Conservation (phyloP, 2,888 invertebrate species). For the Euclidia mi region DNA sequence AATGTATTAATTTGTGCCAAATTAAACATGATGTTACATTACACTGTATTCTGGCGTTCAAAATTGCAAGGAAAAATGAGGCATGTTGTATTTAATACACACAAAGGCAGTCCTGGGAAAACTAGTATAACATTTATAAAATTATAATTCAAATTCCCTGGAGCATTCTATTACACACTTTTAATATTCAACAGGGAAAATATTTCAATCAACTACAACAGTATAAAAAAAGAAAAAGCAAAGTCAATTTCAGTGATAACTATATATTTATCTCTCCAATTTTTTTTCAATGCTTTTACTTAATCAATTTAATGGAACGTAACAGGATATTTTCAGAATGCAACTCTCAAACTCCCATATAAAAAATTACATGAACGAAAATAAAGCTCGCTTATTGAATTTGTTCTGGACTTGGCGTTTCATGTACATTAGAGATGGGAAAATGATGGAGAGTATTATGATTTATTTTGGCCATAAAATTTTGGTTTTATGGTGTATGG, state of each 20-base stretch:
- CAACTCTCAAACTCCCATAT: slow-evolving; percentile 10
- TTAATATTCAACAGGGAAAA: neutral
- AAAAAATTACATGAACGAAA: slow-evolving; percentile 40
- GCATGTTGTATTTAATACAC: no score
- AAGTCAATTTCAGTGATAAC: slow-evolving; percentile 1
- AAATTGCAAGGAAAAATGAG: no score
- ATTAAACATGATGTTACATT: no score
- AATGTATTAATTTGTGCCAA: no score
- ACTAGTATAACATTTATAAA: no score
- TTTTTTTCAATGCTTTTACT: slow-evolving; percentile 8
- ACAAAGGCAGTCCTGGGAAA: no score
- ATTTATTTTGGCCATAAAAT: no score
- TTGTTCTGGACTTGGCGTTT: slow-evolving; percentile 23
- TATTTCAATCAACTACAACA: neutral
- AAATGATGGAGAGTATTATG: slow-evolving; percentile 6
- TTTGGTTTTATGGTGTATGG: no score
- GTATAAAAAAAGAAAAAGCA: neutral
- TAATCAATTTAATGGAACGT: slow-evolving; percentile 18
- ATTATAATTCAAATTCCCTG: no score
- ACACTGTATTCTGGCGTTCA: no score
- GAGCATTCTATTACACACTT: no score
- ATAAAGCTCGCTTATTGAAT: slow-evolving; percentile 37
- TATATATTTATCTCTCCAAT: slow-evolving; percentile 14
- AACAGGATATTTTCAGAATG: slow-evolving; percentile 16
- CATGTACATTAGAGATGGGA: slow-evolving; percentile 21